Evolutionary conservation across 1,140 invertebrate species (phyloP), one percentile per base, ranked within the genome.

Genomic region (Drosophila nigromelanica): DNA sequence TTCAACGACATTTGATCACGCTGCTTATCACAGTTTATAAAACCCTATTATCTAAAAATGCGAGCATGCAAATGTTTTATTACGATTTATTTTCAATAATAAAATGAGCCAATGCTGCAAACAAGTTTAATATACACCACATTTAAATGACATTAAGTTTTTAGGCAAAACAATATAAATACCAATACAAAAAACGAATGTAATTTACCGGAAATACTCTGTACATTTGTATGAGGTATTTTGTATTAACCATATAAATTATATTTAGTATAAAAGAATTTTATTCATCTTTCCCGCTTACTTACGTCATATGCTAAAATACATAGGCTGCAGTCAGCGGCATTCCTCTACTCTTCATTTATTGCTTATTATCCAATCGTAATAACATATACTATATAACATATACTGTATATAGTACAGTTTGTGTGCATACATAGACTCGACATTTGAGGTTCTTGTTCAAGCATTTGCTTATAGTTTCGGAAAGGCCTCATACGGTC

Each of bases 1-100:
- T n/a, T n/a, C n/a, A 56, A 14, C 30, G 39, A 54, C 14, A 56
- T 56, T 42, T n/a, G 21, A 50, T 50, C 12, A 10, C 27, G 12
- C 30, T 14, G 6, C 27, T 45, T 7, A 59, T 59, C 56, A 14
- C 24, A 15, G 12, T n/a, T 48, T 24, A 21, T 7, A 51, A 3
- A 50, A 6, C 8, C 5, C n/a, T 48, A 48, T 48, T 24, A 40
- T 14, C 2, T 6, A 14, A 11, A 45, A 18, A 45, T 45, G 42
- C 15, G n/a, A 8, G 14, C 42, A 10, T 18, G 6, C 42, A 18
- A 18, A 45, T 18, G 42, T 1, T 35, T 35, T 35, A 5, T 35
- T 35, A 27, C 8, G 8, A 35, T 35, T 35, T 35, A 35, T 35
- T 35, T 35, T 35, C 8, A 40, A 40, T n/a, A 5, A 39, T 39